These are phyloP conservation scores for Zoroaster sp. DNA, from an alignment of 53 echinoderm and acorn worm genomes.

Conservation along the genomic window DNA sequence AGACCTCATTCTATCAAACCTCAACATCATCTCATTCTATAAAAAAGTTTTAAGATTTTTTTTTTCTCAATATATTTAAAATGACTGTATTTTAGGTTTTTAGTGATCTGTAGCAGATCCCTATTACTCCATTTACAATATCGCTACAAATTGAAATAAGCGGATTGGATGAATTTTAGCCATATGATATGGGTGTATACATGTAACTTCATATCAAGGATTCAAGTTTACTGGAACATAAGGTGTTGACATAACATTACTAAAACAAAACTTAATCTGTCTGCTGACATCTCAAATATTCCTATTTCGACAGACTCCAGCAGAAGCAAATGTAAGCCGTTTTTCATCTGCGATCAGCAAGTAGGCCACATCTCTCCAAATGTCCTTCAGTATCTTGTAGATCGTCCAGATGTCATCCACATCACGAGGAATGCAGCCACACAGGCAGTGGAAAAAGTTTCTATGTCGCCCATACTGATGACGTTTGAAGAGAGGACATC, in stretches of 20 bases:
- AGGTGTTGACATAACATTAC: no score
- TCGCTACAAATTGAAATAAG: no score
- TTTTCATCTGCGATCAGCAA: constrained; percentile 40
- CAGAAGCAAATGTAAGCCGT: constrained; percentile 46
- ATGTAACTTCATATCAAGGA: neutral
- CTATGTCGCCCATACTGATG: constrained; percentile 49
- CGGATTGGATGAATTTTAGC: no score
- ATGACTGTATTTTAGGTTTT: no score
- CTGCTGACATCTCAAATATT: neutral
- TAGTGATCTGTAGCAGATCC: no score
- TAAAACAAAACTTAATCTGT: neutral
- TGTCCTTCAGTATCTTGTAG: constrained; percentile 29
- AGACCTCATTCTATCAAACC: no score
- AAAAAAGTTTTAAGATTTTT: no score
- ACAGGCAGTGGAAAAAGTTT: constrained; percentile 11
- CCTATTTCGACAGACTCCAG: constrained; percentile 26
- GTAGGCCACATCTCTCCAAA: constrained; percentile 59
- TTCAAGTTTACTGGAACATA: neutral
- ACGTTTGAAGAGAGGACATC: constrained; percentile 67
- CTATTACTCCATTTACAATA: no score
- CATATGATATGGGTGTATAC: no score
- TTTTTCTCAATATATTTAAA: no score
- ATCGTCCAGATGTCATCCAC: constrained; percentile 27
- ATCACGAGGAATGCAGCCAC: constrained; percentile 9
- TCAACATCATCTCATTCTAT: no score